These are phyloP conservation scores for Amphilophus citrinellus DNA, from an alignment of 2,113 vertebrate species.

Conservation along the genomic window DNA sequence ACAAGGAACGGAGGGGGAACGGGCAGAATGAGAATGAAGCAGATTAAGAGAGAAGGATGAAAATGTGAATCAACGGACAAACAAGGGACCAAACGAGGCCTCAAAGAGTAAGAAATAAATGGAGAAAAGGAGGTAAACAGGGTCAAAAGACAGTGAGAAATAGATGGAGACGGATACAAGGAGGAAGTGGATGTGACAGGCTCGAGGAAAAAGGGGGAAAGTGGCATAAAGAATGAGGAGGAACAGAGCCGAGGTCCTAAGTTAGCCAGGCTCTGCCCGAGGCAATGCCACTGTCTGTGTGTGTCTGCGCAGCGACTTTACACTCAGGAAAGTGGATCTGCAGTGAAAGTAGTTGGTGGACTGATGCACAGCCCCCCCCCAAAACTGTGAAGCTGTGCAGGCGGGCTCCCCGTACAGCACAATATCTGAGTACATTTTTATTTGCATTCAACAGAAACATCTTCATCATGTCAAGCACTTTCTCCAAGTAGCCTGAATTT, in stretches of 20 bases:
- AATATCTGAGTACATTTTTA: no score
- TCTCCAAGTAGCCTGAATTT: not conserved
- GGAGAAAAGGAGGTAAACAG: slow-evolving; percentile 5
- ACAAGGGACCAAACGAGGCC: not conserved
- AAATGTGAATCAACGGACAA: slow-evolving; percentile 21
- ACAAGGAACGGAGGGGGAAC: not conserved
- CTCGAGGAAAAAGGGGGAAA: slow-evolving; percentile 25
- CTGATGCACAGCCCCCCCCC: slow-evolving; percentile 1
- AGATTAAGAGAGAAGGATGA: not conserved
- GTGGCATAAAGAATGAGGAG: slow-evolving; percentile 46
- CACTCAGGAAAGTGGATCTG: slow-evolving; percentile 21
- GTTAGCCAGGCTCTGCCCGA: slow-evolving; percentile 49
- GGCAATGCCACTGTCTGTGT: slow-evolving; percentile 50
- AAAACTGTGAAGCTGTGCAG: slow-evolving; percentile 32
- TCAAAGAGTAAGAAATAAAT: not conserved
- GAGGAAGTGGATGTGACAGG: slow-evolving; percentile 53
- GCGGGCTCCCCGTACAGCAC: slow-evolving; percentile 3
- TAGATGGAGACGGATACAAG: slow-evolving; percentile 21
- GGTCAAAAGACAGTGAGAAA: slow-evolving; percentile 24
- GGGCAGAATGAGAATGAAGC: not conserved
- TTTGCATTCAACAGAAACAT: not conserved
- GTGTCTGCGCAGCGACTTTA: slow-evolving; percentile 14
- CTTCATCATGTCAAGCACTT: not conserved
- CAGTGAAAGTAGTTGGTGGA: slow-evolving; percentile 25
- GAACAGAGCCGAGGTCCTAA: slow-evolving; percentile 36